phyloP scores from a whole-genome alignment of 1,140 invertebrate genomes.

The Bombus balteatus region DNA sequence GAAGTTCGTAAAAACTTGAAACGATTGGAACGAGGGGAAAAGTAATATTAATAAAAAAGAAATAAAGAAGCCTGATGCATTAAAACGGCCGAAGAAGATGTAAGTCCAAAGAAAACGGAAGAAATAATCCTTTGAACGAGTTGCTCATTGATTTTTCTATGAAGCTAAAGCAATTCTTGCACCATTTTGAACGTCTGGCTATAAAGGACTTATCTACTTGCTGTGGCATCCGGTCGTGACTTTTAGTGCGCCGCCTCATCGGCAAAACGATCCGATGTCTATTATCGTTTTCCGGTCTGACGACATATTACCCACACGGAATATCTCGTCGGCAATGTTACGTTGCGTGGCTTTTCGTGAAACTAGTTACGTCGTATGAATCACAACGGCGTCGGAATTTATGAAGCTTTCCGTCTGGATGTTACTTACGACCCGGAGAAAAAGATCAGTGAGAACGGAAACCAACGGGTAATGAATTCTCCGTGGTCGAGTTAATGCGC shows the following conservation, averaged over 20 bases:
- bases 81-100: neutral
- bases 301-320: neutral
- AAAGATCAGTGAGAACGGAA: conserved; percentile 29
- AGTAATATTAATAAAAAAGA: neutral
- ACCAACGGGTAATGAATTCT: conserved; percentile 42
- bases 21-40: no score
- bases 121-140: neutral
- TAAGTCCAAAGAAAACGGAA: neutral
- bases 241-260: no score
- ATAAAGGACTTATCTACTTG: conserved; percentile 41
- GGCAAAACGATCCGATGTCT: conserved; percentile 15
- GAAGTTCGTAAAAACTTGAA: neutral
- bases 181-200: neutral
- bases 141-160: neutral
- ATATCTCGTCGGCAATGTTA: neutral
- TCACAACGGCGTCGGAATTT: conserved; percentile 8
- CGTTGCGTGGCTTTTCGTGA: no score
- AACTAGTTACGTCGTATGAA: neutral
- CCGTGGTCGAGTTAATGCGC: conserved; percentile 37
- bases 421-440: conserved; percentile 1
- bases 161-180: neutral
- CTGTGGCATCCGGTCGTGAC: neutral
- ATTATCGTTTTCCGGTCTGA: conserved; percentile 1
- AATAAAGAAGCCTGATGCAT: neutral
- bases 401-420: neutral